A percentile compares a stretch with the other conserved stretches of the same genome.
These are phyloP conservation scores for Lomographa bimaculata DNA, from an alignment of 2,888 invertebrate genomes.

Conservation along the genomic window DNA sequence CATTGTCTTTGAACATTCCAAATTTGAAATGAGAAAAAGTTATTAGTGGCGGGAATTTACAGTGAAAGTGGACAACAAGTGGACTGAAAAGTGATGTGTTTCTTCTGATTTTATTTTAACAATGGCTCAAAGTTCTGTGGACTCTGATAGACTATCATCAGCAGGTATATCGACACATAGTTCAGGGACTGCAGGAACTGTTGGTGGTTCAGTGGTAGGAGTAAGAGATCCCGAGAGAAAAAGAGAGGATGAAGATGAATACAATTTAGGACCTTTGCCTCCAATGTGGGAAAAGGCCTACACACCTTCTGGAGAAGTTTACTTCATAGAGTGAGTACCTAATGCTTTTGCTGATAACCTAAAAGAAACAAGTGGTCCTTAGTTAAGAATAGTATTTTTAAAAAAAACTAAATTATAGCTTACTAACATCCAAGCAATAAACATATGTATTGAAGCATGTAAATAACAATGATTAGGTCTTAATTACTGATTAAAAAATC, in stretches of 20 bases:
- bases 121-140: slow-evolving; percentile 76
- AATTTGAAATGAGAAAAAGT: slow-evolving; percentile 28
- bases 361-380: too few relatives aligned
- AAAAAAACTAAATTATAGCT: too few relatives aligned
- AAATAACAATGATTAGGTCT: too few relatives aligned
- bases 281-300: slow-evolving; percentile 99
- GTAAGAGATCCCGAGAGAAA: slow-evolving; percentile 69
- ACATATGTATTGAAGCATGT: too few relatives aligned
- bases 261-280: slow-evolving; percentile 95
- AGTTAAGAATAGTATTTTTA: too few relatives aligned
- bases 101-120: slow-evolving; percentile 25
- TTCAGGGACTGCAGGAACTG: slow-evolving; percentile 74
- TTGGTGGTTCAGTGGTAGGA: slow-evolving; percentile 75
- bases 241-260: slow-evolving; percentile 86
- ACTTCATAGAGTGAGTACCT: slow-evolving; percentile 96
- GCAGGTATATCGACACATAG: slow-evolving; percentile 78
- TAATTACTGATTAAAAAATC: too few relatives aligned
- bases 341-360: too few relatives aligned
- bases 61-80: slow-evolving; percentile 9
- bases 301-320: slow-evolving; percentile 97
- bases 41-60: slow-evolving; percentile 32
- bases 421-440: too few relatives aligned
- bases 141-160: slow-evolving; percentile 77
- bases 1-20: slow-evolving; percentile 29
- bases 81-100: slow-evolving; percentile 27